A percentile compares a stretch with the other conserved stretches of the same genome.
Evolutionary conservation across 2,797 vertebrate species (phyloP).

Genomic region (Enteromius anoplus): DNA sequence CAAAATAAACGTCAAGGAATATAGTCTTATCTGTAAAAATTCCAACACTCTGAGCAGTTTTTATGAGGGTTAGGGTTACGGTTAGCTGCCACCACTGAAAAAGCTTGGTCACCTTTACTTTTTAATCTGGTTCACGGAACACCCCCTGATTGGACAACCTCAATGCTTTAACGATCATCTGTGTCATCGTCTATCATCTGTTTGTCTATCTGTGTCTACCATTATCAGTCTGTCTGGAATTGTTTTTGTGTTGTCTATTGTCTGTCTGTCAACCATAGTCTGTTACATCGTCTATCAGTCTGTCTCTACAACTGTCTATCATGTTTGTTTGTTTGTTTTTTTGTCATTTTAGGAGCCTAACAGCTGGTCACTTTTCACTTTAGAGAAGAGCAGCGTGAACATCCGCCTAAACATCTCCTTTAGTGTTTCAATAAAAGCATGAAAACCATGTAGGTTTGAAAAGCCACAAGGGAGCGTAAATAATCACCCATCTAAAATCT

Average conservation of each 20-base stretch:
- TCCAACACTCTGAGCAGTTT: too few species aligned
- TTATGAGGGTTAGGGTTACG: too few species aligned
- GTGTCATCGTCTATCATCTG: background rate
- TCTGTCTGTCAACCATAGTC: background rate
- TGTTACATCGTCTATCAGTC: background rate
- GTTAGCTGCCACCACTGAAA: too few species aligned
- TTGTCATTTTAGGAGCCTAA: background rate
- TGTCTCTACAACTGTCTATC: background rate
- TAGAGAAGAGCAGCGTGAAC: background rate
- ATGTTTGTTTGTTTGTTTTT: background rate
- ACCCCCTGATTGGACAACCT: too few species aligned
- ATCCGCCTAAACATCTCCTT: constrained; percentile 8
- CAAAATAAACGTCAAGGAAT: too few species aligned
- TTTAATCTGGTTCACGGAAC: too few species aligned
- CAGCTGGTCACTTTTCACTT: background rate
- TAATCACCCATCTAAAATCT: constrained; percentile 7
- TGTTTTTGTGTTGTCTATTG: background rate
- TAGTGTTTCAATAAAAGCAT: background rate
- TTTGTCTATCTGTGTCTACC: background rate
- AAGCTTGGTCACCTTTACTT: too few species aligned
- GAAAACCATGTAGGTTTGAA: background rate
- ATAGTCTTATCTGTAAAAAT: too few species aligned
- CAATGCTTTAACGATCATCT: too few species aligned
- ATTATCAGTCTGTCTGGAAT: background rate
- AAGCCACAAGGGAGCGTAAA: background rate